Conservation (phyloP, 2,888 invertebrate genomes). For the Eupithecia pulchellata region DNA sequence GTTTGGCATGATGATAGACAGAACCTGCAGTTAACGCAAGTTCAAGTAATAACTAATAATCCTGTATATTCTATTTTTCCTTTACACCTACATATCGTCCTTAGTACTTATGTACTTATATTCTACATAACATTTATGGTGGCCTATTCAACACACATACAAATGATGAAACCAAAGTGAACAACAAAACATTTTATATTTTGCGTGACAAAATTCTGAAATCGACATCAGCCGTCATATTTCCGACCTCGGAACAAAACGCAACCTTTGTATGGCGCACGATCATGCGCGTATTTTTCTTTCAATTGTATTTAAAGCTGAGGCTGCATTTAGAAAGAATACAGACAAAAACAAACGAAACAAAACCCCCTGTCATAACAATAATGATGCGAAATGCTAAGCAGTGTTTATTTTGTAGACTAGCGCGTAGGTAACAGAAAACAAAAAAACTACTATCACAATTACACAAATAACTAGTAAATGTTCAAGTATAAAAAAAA, state of each 20-base stretch:
- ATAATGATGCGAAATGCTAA: too few species aligned
- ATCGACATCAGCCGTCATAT: conserved; percentile 33
- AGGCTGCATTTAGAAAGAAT: neutral
- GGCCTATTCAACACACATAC: neutral
- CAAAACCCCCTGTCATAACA: too few species aligned
- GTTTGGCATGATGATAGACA: too few species aligned
- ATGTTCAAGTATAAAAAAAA: too few species aligned
- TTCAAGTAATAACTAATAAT: too few species aligned
- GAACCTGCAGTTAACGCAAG: too few species aligned
- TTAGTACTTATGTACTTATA: neutral
- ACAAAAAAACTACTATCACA: too few species aligned
- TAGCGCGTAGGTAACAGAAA: too few species aligned
- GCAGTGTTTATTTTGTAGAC: too few species aligned
- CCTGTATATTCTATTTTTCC: too few species aligned
- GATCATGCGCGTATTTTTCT: conserved; percentile 69
- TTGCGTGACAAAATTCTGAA: conserved; percentile 34
- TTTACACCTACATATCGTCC: neutral
- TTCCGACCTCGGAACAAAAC: conserved; percentile 36
- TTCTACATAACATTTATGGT: neutral
- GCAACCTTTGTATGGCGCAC: conserved; percentile 54
- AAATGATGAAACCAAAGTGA: neutral
- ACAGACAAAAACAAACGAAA: too few species aligned
- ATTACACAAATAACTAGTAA: too few species aligned
- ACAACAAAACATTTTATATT: conserved; percentile 26
- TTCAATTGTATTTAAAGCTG: conserved; percentile 68